Evolutionary conservation across 53 echinoderm and acorn worm species (phyloP).

Genomic region (Echinometra lucunter): DNA sequence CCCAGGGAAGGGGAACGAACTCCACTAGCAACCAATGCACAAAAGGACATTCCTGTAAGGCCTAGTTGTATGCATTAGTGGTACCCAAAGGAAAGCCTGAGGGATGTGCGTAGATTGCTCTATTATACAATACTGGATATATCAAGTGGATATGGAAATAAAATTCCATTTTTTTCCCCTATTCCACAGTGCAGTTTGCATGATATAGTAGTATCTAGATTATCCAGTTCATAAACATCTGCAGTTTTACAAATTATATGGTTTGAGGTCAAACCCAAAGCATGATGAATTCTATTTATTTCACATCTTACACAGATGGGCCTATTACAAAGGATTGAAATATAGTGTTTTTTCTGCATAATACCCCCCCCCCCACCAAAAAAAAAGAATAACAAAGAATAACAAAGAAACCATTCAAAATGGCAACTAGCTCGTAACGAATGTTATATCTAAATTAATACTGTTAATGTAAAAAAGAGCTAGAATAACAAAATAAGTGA

Average conservation of each 20-base stretch:
- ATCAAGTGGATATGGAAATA: not conserved
- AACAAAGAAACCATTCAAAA: no score
- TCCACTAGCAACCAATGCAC: not conserved
- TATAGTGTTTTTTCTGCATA: no score
- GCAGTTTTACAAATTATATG: not conserved
- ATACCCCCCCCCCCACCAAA: no score
- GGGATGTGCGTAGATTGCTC: not conserved
- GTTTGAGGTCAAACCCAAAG: not conserved
- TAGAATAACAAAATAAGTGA: no score
- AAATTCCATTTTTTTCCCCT: not conserved
- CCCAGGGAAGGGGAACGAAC: not conserved
- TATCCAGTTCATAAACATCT: not conserved
- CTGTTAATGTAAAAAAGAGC: no score
- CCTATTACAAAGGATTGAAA: no score
- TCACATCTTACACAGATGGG: no score
- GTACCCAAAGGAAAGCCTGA: not conserved
- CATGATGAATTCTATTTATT: not conserved
- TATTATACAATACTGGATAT: not conserved
- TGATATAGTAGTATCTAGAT: not conserved
- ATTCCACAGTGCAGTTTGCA: not conserved
- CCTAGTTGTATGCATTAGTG: not conserved
- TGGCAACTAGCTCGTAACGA: no score
- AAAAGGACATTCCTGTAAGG: not conserved
- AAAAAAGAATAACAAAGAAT: no score
- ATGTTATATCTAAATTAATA: no score